Base-by-base conservation (phyloP, 2,113 vertebrate species). In the Trematocara variabile region DNA sequence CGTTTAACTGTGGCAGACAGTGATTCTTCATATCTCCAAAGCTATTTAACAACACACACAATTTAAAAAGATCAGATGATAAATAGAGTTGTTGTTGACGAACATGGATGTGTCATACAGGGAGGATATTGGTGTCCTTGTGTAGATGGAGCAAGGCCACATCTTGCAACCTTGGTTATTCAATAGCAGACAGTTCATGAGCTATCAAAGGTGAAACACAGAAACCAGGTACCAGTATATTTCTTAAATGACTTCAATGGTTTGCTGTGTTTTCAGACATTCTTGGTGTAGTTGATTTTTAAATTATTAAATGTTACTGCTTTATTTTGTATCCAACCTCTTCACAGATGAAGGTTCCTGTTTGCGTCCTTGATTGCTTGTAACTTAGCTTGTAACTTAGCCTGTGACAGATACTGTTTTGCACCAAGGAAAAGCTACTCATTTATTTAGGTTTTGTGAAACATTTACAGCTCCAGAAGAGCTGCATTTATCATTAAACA, bases 371-470 rank as follows among this genome's bases (percentile, higher is more conserved):
- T 82, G 87, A 88, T 79, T 86, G 60, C 87, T 46, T 79, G 84
- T 84, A 86, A 25, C 25, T 25, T 25, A 25, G 25, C 25, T 25
- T 25, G 25, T 25, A 86, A 83, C 80, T 83, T 25, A 52, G 56
- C 80, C 77, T 8, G 52, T 79, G 41, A 90, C 86, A 63, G 81
- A 81, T 12, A 37, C 52, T 75, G 7, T 33, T 86, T 82, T 53
- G 68, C 54, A 46, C 54, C 33, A 44, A 81, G 63, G 44, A 82
- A 81, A 68, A 86, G 81, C 90, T 73, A 56, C 81, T 94, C 83
- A 92, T 94, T 95, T 90, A 93, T 94, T 94, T 92, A 90, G 34
- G 81, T 87, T 85, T 79, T 6, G 63, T 96, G 81, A 94, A 95
- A 91, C 80, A 93, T 95, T 92, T 86, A 93, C 89, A 81, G 70